A percentile compares a stretch with the other conserved stretches of the same genome.
Conservation (phyloP, 1,140 invertebrate genomes). For the Pectinophora gossypiella region DNA sequence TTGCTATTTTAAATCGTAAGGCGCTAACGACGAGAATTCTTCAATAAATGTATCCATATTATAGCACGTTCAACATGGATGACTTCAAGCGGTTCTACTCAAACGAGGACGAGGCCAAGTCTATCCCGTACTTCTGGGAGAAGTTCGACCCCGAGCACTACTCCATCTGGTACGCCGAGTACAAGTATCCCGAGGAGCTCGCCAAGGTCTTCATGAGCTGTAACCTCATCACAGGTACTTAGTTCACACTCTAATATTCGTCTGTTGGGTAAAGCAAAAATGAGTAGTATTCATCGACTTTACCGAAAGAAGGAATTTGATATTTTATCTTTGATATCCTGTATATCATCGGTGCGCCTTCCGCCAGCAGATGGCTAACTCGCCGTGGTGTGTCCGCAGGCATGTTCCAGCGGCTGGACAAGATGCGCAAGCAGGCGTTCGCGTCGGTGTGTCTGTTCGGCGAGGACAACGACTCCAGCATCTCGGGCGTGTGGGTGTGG, state of each 20-base stretch:
- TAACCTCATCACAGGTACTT: constrained; percentile 91
- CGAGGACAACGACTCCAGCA: constrained; percentile 92
- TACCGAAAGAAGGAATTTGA: too few species aligned
- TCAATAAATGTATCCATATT: too few species aligned
- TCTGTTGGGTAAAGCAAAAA: too few species aligned
- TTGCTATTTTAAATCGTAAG: too few species aligned
- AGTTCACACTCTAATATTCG: neutral
- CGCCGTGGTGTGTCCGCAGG: constrained; percentile 42
- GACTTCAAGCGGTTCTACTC: constrained; percentile 98
- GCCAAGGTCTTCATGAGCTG: constrained; percentile 96
- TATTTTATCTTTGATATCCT: too few species aligned
- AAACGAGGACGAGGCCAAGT: constrained; percentile 95
- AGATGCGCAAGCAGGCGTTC: constrained; percentile 97
- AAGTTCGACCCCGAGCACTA: constrained; percentile 98
- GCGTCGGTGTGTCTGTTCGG: constrained; percentile 96
- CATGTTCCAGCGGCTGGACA: constrained; percentile 98
- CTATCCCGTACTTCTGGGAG: constrained; percentile 98
- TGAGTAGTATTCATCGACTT: too few species aligned
- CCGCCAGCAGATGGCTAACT: too few species aligned
- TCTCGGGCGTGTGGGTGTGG: constrained; percentile 98
- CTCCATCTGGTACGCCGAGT: constrained; percentile 98
- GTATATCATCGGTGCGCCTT: too few species aligned
- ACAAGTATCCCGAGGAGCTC: constrained; percentile 96
- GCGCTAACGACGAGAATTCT: too few species aligned
- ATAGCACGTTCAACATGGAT: constrained; percentile 94